Evolutionary conservation across 2,113 vertebrate species (phyloP), one percentile per base, ranked within the genome.

Genomic region (Lasiurus borealis): DNA sequence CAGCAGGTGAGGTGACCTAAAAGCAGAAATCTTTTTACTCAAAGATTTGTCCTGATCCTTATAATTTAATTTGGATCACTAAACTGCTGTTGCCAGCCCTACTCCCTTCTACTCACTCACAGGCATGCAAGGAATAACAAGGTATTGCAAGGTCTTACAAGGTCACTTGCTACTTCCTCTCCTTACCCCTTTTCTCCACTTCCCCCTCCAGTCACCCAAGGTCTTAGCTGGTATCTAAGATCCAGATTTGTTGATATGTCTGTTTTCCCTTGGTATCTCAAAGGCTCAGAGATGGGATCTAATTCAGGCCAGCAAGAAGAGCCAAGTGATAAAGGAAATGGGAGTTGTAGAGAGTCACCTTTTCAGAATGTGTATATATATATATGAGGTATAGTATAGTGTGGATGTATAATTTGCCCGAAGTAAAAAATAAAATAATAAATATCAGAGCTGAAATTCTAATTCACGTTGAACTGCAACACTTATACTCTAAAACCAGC

Each of bases 1-100:
- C 77, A 94, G 44, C 69, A 95, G 77, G 23, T 75, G 69, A 59
- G 91, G 31, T 54, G 19, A 78, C 92, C 96, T 97, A 88, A 93
- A 97, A 96, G 57, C 44, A 96, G 66, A 96, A 89, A 16, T 91
- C 23, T 57, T 93, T 69, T 91, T 84, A 90, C 46, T 92, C 66
- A 81, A 34, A 40, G 48, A 86, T 18, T 91, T 85, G 27, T 81
- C 50, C 29, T 77, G 36, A 36, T 91, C 59, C 34, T 96, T 88
- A 78, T 83, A 89, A 52, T 91, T 86, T 16, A 93, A 46, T 68
- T 75, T 90, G 71, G n/a, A 87, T 89, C 36, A 40, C 29, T 84
- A 34, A 91, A 52, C 19, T 91, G 57, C 18, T 86, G 21, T 84
- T n/a, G 31, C 91, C 57, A 86, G 84, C 31, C 50, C 14, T 40